Evolutionary conservation across 2,797 vertebrate species (phyloP), one percentile per base, ranked within the genome.

Genomic region (Helostoma temminkii): DNA sequence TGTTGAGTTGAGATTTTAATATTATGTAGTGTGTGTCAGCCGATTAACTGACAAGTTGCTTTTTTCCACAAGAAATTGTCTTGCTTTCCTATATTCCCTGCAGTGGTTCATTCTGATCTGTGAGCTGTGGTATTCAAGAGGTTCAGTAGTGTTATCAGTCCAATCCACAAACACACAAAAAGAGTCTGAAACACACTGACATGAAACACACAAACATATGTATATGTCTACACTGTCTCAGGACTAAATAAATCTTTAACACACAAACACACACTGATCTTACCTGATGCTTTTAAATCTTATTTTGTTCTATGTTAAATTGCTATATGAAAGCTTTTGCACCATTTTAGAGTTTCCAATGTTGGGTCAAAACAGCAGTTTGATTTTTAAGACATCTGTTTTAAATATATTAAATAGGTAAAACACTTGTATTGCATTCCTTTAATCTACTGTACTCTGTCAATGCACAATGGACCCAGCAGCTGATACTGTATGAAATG

Each of bases 151-250:
- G 86, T 86, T 89, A 74, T 67, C 80, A 74, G 79, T 77, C 75
- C 57, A 39, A 67, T 78, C 36, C 66, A 66, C 76, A 76, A 9
- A 49, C 64, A 76, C 71, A 68, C 76, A 78, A 36, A 36, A 43
- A 37, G 26, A 68, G 46, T 68, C 69, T 78, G 62, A 81, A 66
- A 76, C 67, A 79, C 74, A 69, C 66, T 37, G 28, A 81, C 63
- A 48, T 58, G 36, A 55, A 70, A 80, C 61, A 79, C 68, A 71
- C 74, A 64, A 52, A 73, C 52, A 58, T 70, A 82, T 75, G 42
- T 68, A 64, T 62, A 71, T 52, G 45, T 76, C 65, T 71, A 86
- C 84, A 85, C 85, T 66, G 82, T 90, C 89, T 92, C 90, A 92
- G 91, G 91, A 92, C 83, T 78, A 58, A 71, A 74, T 39, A 21